Base-by-base conservation (phyloP, 1,140 invertebrate genomes). In the Drosophila nebulosa region DNA sequence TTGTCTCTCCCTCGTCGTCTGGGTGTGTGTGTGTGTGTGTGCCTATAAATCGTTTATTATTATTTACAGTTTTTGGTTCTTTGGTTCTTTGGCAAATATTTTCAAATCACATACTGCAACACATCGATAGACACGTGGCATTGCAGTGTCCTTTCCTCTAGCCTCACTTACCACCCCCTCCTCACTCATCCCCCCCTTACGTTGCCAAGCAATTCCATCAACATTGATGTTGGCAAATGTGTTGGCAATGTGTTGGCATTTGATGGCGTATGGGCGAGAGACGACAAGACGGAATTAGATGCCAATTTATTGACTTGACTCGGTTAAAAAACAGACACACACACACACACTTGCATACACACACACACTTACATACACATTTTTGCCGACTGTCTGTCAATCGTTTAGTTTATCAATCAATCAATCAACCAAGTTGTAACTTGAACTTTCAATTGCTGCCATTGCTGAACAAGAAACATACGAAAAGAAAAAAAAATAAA, bases 1-100 rank as follows among this genome's bases (percentile, higher is more conserved):
- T 42, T 42, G 39, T 42, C 39, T 42, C 39, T 42, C 6, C 39
- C n/a, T n/a, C 14, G 16, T 42, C 14, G 60, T 58, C 39, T 35
- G n/a, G n/a, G n/a, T n/a, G n/a, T n/a, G n/a, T n/a, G n/a, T n/a
- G n/a, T n/a, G n/a, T 68, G 52, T 12, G 27, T 21, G 68, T 57
- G 65, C 68, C 68, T 62, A 73, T 68, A 85, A 85, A 80, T 75
- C 73, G 81, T 84, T 80, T 77, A 86, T 84, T 84, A 86, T 84
- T 76, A 84, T 85, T 76, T 75, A 79, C 73, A 75, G 57, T 86
- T 65, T 85, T 73, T 64, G 30, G 50, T 58, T 58, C 53, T 58
- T 50, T 57, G 21, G 39, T 46, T 46, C 64, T 21, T 65, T 73
- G 67, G 64, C 52, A 80, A 77, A 84, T 61, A 73, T 79, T 76